A percentile compares a stretch with the other conserved stretches of the same genome.
Evolutionary conservation across 2,797 vertebrate genomes (phyloP).

Genomic region (Alosa sapidissima): DNA sequence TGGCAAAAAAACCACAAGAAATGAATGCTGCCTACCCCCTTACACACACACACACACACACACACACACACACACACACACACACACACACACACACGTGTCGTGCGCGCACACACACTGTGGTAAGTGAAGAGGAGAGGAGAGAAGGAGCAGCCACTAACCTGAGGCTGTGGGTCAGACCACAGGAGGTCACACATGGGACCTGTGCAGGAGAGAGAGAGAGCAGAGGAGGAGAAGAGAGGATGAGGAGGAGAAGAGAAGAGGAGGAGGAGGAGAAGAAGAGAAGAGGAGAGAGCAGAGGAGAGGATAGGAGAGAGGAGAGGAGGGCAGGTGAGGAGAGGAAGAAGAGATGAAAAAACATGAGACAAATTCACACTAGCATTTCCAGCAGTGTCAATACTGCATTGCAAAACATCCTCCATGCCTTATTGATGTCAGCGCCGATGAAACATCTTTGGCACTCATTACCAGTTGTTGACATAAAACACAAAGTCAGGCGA

Average conservation of each 20-base stretch:
- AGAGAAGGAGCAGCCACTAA: conserved; percentile 58
- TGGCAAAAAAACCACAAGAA: no score
- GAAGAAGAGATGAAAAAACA: background rate
- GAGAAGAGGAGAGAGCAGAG: background rate
- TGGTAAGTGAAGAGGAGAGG: background rate
- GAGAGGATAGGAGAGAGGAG: background rate
- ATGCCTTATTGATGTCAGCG: background rate
- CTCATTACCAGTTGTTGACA: background rate
- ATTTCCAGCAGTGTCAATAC: background rate
- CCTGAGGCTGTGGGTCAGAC: conserved; percentile 95
- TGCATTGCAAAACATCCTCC: background rate
- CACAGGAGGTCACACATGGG: conserved; percentile 96
- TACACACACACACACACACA: no score
- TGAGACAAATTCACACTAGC: background rate
- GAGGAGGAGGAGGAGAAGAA: background rate
- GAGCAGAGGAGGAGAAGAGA: background rate
- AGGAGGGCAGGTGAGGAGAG: background rate
- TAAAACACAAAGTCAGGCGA: background rate
- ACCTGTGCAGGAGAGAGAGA: conserved; percentile 67
- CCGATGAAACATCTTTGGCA: background rate
- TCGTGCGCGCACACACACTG: background rate
- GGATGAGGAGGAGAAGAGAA: background rate
- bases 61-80: background rate
- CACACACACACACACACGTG: background rate
- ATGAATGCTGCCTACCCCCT: no score